Evolutionary conservation across 2,888 invertebrate species (phyloP), one percentile per base, ranked within the genome.

Genomic region (Alviniconcha strummeri): DNA sequence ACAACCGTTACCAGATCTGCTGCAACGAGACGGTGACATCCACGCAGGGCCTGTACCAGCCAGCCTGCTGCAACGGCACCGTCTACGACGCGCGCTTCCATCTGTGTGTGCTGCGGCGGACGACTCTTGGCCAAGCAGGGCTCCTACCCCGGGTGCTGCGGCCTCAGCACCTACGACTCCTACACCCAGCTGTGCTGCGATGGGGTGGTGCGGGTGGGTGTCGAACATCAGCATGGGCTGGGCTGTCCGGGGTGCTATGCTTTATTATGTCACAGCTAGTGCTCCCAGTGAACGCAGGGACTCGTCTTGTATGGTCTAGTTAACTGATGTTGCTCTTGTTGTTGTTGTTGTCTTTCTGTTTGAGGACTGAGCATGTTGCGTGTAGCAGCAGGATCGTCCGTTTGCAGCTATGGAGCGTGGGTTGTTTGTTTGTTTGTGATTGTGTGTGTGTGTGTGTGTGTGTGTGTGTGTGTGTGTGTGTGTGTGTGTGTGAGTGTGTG

Each of bases 381-480:
- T 36, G 36, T 36, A 36, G 36, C 36, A 36, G 36, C 36, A 36
- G 36, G 36, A 3, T 36, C 36, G 36, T 36, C 36, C 36, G 36
- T 36, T 36, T 36, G 36, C 3, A 1, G 36, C 36, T 36, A 1
- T 36, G 36, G 36, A 36, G 36, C 36, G 36, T 36, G 36, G 36
- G 36, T 36, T 36, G 36, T 36, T 36, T 36, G 36, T 36, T 36
- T 36, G 36, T 36, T 0, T 36, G 36, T 36, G 36, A 1, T 0
- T 36, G 36, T 36, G 36, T 36, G 36, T 36, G 36, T 36, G 64
- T 64, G 64, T 64, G 64, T 64, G 64, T 64, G 64, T 64, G 64
- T 64, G 64, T 64, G 64, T 64, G 64, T 64, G 64, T 64, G 64
- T 64, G 64, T 64, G 64, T 64, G 64, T 64, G 64, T 64, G 64